Evolutionary conservation across 2,888 invertebrate species (phyloP), one percentile per base, ranked within the genome.

Genomic region (Drosophila multiciliata): DNA sequence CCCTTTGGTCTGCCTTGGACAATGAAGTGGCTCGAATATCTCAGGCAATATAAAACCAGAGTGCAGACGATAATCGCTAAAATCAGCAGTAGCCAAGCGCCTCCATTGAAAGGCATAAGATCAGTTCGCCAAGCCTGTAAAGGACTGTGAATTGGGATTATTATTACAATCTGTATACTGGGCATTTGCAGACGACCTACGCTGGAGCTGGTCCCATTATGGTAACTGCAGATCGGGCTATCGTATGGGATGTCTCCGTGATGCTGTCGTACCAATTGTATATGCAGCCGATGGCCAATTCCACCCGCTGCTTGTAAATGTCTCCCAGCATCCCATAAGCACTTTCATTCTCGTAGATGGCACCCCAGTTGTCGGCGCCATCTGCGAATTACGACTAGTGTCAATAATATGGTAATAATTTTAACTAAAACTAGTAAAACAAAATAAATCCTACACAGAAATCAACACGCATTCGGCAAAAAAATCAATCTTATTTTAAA

Each of bases 261-360:
- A 92, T 82, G 33, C 88, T 83, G 66, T 91, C 77, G 40, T 92
- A 93, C 93, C 93, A 93, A 69, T 93, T 93, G 73, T 92, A 93
- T 23, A 92, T 89, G 63, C 93, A 92, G 1, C 93, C 93, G 53
- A 93, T 91, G 42, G 91, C 92, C 71, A 93, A 38, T 59, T 93
- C 93, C 2, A 90, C 89, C 15, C 90, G 82, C 38, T 92, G 91
- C 3, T 82, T 82, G 49, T 91, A 92, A 2, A 93, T 70, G 36
- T 91, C 91, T 0, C 93, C 92, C 66, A 93, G 62, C 90, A 92
- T 89, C 29, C 93, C 93, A n/a, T 86, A 80, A 2, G 91, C 88
- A 17, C 90, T 80, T 6, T 87, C 92, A 50, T 93, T 92, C 38
- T 91, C 91, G 40, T 85, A 91, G 38, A 93, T 88, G 15, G 77